phyloP scores from a whole-genome alignment of 2,888 invertebrate genomes.

The Raillietiella orientalis region DNA sequence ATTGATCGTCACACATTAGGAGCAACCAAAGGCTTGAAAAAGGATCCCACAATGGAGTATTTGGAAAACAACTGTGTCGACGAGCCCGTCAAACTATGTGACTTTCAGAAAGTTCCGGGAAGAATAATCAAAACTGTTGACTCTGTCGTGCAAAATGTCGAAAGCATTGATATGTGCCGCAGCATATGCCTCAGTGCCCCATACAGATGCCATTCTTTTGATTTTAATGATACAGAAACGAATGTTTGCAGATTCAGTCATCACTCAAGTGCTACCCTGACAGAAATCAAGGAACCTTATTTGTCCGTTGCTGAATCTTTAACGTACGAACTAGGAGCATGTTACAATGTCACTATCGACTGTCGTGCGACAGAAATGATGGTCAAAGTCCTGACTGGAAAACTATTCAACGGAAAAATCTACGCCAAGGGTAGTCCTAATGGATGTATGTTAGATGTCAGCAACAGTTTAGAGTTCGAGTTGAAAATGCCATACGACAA shows the following conservation, averaged over 20 bases:
- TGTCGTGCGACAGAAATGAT: conserved; percentile 68
- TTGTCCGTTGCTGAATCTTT: conserved; percentile 12
- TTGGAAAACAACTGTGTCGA: conserved; percentile 15
- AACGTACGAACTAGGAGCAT: conserved; percentile 66
- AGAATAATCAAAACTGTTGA: conserved; percentile 13
- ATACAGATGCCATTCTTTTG: conserved; percentile 14
- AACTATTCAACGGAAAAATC: conserved; percentile 70
- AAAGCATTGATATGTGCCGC: conserved; percentile 52
- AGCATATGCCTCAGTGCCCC: conserved; percentile 45
- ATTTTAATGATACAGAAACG: conserved; percentile 13
- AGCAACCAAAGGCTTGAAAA: conserved; percentile 7
- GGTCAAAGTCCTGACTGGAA: conserved; percentile 53
- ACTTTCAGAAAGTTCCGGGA: conserved; percentile 11
- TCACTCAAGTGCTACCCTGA: conserved; percentile 12
- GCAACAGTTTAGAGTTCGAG: conserved; percentile 60
- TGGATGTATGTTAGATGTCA: conserved; percentile 62
- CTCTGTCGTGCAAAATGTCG: conserved; percentile 31
- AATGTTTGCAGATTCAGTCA: conserved; percentile 15
- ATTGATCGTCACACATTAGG: conserved; percentile 49
- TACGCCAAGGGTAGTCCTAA: conserved; percentile 81
- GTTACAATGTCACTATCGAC: conserved; percentile 77
- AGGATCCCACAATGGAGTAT: conserved; percentile 11
- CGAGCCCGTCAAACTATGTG: conserved; percentile 12
- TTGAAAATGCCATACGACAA: conserved; percentile 47
- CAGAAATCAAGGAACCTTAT: conserved; percentile 14